phyloP scores from a whole-genome alignment of 2,888 invertebrate genomes.

The Geotrupes spiniger region DNA sequence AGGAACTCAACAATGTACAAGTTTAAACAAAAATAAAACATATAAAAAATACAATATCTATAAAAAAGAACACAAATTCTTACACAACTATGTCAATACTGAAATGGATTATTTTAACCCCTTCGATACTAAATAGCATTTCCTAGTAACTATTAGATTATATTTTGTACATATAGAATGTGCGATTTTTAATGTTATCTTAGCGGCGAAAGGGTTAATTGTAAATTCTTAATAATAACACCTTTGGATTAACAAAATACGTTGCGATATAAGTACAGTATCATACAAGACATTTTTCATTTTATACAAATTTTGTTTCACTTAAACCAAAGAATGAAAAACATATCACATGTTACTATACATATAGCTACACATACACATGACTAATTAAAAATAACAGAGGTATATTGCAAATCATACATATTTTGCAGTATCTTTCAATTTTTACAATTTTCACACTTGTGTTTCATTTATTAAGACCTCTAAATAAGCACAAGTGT shows the following conservation, averaged over 20 bases:
- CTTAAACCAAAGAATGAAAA: too few species aligned
- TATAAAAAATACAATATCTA: slow-evolving; percentile 19
- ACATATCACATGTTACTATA: background rate
- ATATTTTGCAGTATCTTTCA: too few species aligned
- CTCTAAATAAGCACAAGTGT: too few species aligned
- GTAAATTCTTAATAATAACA: slow-evolving; percentile 7
- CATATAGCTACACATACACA: slow-evolving; percentile 5
- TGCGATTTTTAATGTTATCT: background rate
- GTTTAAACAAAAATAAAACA: slow-evolving; percentile 12
- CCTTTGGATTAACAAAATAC: slow-evolving; percentile 7
- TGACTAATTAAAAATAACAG: background rate
- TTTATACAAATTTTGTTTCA: too few species aligned
- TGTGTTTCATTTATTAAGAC: too few species aligned
- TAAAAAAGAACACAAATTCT: slow-evolving; percentile 25
- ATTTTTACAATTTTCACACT: too few species aligned
- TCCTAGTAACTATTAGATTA: background rate
- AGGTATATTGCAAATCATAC: too few species aligned
- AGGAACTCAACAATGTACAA: slow-evolving; percentile 14
- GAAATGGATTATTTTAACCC: slow-evolving; percentile 27
- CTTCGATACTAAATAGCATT: slow-evolving; percentile 2
- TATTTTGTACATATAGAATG: background rate
- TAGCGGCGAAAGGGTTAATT: slow-evolving; percentile 1
- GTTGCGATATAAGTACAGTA: background rate
- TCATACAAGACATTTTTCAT: background rate
- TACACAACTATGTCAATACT: slow-evolving; percentile 32